Base-by-base conservation (phyloP, 1,140 invertebrate species). In the Acyrthosiphon pisum region DNA sequence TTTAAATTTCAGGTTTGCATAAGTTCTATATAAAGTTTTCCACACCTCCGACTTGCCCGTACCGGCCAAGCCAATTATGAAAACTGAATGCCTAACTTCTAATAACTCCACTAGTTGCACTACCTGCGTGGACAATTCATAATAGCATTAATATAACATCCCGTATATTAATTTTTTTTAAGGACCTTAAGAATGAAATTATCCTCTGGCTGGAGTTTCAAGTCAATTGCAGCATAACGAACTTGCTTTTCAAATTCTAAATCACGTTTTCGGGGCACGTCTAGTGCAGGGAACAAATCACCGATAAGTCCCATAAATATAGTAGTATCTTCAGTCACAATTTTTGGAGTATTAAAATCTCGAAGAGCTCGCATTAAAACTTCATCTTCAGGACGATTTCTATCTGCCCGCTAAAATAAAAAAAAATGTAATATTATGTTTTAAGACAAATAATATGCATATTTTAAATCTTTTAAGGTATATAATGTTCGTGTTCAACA, bases 331-430 rank as follows among this genome's bases (percentile, higher is more conserved):
- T 99, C 98, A 0, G 98, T 98, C 14, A 99, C 97, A 94, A 99
- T 99, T 96, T 99, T 99, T 0, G 98, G 98, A 91, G 98, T 97
- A 94, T 99, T 99, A 95, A 99, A 99, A 96, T 99, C 98, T 95
- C 98, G 95, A 91, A 99, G 95, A 18, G 98, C 98, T 95, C 98
- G 95, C 97, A 97, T 98, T 9, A 97, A 94, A 30, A 97, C 97
- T 95, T 97, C 97, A 95, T 98, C 97, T 95, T 97, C 97, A 2
- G 97, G 97, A 93, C 97, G 95, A 76, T 95, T 94, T 86, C 96
- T 96, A 95, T 97, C 97, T 83, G 96, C 96, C 94, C 97, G 95
- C 95, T 96, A 88, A 84, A 95, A 94, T 41, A 37, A 26, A 30
- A 56, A 56, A 30, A 35, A 22, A 35, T 48, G 35, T n/a, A n/a